phyloP scores from a whole-genome alignment of 1,140 invertebrate genomes.

The Heterodera carotae region DNA sequence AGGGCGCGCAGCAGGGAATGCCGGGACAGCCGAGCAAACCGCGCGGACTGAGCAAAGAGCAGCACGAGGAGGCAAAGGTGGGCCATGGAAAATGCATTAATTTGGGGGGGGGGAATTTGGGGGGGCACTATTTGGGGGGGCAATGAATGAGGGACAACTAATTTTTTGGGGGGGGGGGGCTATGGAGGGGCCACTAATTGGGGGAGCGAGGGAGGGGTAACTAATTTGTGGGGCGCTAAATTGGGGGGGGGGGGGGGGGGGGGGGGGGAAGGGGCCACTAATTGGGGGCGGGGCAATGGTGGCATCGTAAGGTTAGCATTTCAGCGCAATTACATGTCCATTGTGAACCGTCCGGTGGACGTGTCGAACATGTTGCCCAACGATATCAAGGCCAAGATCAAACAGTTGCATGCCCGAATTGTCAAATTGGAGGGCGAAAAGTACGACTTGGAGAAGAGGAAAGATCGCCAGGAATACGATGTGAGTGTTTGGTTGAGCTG shows the following conservation, averaged over 20 bases:
- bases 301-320: constrained; percentile 16
- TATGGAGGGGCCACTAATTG: not conserved
- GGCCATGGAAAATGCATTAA: not conserved
- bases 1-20: constrained; percentile 20
- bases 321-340: constrained; percentile 46
- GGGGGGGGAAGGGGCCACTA: not conserved
- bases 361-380: constrained; percentile 70
- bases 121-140: no score
- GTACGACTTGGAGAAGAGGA: constrained; percentile 96
- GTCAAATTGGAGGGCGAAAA: constrained; percentile 96
- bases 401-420: constrained; percentile 90
- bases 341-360: constrained; percentile 43
- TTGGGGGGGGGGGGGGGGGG: no score
- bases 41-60: constrained; percentile 97
- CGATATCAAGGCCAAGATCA: constrained; percentile 83
- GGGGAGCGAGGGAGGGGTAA: not conserved
- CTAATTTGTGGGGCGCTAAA: not conserved
- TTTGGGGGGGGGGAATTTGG: constrained; percentile 3
- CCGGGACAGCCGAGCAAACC: constrained; percentile 31
- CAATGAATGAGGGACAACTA: not conserved
- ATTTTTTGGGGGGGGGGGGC: not conserved
- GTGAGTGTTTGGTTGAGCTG: no score
- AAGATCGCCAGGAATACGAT: constrained; percentile 78
- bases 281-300: no score
- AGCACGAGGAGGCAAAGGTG: constrained; percentile 90